phyloP scores from a whole-genome alignment of 2,113 vertebrate species.

The Trinectes maculatus region DNA sequence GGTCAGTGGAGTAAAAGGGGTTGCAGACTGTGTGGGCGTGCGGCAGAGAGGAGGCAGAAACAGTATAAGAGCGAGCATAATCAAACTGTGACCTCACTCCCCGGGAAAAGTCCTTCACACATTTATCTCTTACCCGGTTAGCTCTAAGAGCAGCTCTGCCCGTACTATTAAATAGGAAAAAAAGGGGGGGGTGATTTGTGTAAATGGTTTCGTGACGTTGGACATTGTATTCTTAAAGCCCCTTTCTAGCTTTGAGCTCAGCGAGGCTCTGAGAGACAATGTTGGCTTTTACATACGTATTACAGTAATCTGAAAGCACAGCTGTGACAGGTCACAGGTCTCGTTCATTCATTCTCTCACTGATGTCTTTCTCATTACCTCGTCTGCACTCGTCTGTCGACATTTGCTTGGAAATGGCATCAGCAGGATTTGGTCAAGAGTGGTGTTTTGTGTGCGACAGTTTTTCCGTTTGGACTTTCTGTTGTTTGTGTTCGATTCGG shows the following conservation, averaged over 20 bases:
- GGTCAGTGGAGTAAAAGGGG: conserved; percentile 32
- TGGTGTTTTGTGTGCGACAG: conserved; percentile 53
- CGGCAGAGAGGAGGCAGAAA: conserved; percentile 7
- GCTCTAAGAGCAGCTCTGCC: conserved; percentile 70
- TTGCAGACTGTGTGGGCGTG: not conserved
- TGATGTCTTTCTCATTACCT: conserved; percentile 48
- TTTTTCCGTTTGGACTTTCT: conserved; percentile 70
- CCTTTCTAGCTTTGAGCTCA: conserved; percentile 42
- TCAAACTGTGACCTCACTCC: conserved; percentile 70
- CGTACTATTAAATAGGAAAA: conserved; percentile 72
- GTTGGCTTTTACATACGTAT: conserved; percentile 59
- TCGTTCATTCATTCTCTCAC: conserved; percentile 42
- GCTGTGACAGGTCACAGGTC: conserved; percentile 73
- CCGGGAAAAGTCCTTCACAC: conserved; percentile 75
- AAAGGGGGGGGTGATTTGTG: conserved; percentile 71
- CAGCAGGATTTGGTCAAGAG: conserved; percentile 59
- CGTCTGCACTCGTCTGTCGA: conserved; percentile 60
- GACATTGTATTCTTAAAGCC: conserved; percentile 55
- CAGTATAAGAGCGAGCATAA: conserved; percentile 23
- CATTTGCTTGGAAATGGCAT: conserved; percentile 56
- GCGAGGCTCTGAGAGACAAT: conserved; percentile 61
- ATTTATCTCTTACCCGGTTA: conserved; percentile 75
- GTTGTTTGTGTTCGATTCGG: conserved; percentile 64
- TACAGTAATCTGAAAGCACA: conserved; percentile 78
- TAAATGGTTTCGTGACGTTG: conserved; percentile 60